Conservation (phyloP, 2,113 vertebrate genomes). For the Microcebus jonahi region DNA sequence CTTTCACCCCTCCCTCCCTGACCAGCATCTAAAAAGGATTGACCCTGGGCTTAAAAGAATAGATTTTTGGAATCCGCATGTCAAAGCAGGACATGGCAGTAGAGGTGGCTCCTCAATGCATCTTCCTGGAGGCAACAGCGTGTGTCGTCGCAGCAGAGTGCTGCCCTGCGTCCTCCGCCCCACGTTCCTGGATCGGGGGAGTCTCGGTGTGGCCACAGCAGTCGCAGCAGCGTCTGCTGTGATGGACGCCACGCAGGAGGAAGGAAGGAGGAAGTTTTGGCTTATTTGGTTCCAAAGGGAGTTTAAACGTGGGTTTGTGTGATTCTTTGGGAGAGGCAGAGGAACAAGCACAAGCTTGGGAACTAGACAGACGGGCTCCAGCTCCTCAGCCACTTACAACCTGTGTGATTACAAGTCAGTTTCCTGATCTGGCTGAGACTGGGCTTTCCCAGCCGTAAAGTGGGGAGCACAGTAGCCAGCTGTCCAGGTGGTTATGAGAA, state of each 20-base stretch:
- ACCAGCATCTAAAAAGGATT: not conserved
- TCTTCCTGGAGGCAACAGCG: not conserved
- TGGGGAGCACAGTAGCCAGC: not conserved
- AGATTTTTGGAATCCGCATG: not conserved
- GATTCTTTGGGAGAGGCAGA: not conserved
- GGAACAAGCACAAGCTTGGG: not conserved
- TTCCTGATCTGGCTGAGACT: not conserved
- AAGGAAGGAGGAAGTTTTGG: not conserved
- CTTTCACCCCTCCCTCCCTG: not conserved
- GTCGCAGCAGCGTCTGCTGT: too few species aligned
- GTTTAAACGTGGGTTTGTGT: fast-evolving
- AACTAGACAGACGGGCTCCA: not conserved
- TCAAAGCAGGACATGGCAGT: not conserved
- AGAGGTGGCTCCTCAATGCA: not conserved
- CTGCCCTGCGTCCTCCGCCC: not conserved
- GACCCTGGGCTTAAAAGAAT: not conserved
- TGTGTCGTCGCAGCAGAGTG: not conserved
- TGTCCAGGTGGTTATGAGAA: fast-evolving
- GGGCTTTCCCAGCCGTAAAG: not conserved
- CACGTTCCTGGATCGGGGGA: not conserved
- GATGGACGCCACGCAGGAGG: fast-evolving
- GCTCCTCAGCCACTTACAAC: not conserved
- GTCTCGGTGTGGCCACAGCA: not conserved
- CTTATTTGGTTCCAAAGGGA: not conserved
- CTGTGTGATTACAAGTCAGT: not conserved